Evolutionary conservation across 2,797 vertebrate genomes (phyloP).

Genomic region (Esox masquinongy): DNA sequence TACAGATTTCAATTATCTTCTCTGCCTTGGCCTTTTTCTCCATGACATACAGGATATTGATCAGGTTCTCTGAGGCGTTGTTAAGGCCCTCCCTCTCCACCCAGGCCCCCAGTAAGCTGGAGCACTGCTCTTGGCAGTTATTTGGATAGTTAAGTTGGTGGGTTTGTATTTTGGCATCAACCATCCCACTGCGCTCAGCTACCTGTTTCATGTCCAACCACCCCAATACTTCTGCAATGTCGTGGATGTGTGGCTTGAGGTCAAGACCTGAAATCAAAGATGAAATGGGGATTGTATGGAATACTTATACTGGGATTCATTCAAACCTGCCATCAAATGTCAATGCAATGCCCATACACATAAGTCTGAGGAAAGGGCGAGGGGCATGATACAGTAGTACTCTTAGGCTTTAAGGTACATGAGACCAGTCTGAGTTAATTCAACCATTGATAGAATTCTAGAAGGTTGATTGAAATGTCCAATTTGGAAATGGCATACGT

Average conservation of each 20-base stretch:
- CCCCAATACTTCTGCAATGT: conserved; percentile 34
- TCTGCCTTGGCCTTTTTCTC: fast-evolving
- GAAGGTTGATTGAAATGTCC: no score
- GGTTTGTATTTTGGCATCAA: fast-evolving
- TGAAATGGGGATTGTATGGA: no score
- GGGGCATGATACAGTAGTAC: no score
- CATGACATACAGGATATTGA: fast-evolving
- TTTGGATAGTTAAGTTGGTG: fast-evolving
- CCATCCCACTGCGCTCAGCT: not conserved
- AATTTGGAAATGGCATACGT: no score
- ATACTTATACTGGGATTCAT: not conserved
- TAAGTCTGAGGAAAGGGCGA: no score
- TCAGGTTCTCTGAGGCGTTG: conserved; percentile 9
- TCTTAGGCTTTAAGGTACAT: no score
- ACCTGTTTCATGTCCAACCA: conserved; percentile 42
- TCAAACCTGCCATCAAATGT: no score
- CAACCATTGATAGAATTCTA: no score
- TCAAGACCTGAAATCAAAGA: conserved; percentile 18
- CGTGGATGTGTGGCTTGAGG: conserved; percentile 18
- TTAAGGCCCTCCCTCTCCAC: conserved; percentile 15
- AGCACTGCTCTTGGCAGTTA: conserved; percentile 15
- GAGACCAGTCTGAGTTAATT: no score
- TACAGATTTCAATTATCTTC: not conserved
- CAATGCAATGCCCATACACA: no score
- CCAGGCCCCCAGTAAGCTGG: conserved; percentile 30